These are phyloP conservation scores for Tauraco hartlaubi DNA, from an alignment of 2,797 vertebrate genomes.

Conservation along the genomic window DNA sequence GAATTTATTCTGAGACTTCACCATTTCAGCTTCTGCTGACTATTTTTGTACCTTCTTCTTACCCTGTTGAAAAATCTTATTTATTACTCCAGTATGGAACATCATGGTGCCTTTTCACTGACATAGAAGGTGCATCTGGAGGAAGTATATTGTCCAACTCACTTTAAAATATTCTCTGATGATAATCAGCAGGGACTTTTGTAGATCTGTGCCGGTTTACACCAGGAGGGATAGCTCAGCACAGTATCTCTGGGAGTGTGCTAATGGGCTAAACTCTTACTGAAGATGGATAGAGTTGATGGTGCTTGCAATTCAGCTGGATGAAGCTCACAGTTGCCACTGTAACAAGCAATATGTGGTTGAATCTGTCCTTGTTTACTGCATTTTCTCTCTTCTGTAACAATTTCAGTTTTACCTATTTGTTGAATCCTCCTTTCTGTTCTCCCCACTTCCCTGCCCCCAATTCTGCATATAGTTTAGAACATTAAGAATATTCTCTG, in stretches of 20 bases:
- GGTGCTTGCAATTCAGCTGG: not conserved
- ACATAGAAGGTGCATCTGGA: not conserved
- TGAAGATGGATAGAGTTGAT: not conserved
- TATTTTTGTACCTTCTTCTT: not conserved
- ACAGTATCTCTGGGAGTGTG: not conserved
- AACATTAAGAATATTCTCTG: not conserved
- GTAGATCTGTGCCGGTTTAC: not conserved
- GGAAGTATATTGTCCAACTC: not conserved
- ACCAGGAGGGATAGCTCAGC: not conserved
- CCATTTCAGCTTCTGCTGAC: not conserved
- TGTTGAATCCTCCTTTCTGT: not conserved
- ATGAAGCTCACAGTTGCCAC: not conserved
- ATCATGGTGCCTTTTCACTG: not conserved
- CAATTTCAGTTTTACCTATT: not conserved
- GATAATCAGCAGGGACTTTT: not conserved
- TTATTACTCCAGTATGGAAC: not conserved
- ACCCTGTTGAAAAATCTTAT: not conserved
- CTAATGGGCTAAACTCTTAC: not conserved
- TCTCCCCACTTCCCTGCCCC: not conserved
- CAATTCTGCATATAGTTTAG: not conserved
- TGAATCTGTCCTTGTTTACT: not conserved
- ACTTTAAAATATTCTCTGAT: not conserved
- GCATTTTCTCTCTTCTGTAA: not conserved
- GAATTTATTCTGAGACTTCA: not conserved
- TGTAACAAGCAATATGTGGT: fast-evolving